Conservation (phyloP, 1,140 invertebrate species). For the Hycleus phaleratus region DNA sequence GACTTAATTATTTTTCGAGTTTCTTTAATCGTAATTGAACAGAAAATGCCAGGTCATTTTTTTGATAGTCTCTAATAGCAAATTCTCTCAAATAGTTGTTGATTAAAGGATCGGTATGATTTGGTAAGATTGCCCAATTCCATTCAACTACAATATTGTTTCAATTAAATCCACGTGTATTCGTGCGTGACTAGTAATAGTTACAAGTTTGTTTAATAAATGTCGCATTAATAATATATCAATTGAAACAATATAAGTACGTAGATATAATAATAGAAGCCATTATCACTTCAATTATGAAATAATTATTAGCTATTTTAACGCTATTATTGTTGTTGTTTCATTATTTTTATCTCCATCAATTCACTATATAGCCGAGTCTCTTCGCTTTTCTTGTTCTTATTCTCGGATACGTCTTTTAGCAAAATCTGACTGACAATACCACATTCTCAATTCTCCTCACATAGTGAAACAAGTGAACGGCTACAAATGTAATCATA, state of each 20-base stretch:
- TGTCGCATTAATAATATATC: slow-evolving; percentile 5
- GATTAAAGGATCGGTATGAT: too few relatives aligned
- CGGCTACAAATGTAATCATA: slow-evolving; percentile 36
- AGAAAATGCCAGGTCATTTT: slow-evolving; percentile 11
- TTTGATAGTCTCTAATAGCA: background rate
- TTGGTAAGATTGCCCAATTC: too few relatives aligned
- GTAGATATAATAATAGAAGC: background rate
- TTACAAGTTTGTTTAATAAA: slow-evolving; percentile 4
- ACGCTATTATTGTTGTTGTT: too few relatives aligned
- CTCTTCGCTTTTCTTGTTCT: background rate
- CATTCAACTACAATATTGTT: too few relatives aligned
- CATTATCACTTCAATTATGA: too few relatives aligned
- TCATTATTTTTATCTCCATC: background rate
- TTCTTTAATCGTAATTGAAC: slow-evolving; percentile 15
- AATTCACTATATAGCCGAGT: background rate
- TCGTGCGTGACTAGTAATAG: slow-evolving; percentile 15
- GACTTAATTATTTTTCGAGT: slow-evolving; percentile 11
- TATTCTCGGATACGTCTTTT: background rate
- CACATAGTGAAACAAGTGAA: slow-evolving; percentile 34
- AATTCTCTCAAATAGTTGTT: too few relatives aligned
- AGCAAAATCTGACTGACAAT: slow-evolving; percentile 30
- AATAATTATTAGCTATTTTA: too few relatives aligned
- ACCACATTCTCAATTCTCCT: slow-evolving; percentile 32
- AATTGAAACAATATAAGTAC: slow-evolving; percentile 5
- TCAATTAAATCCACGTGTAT: background rate